These are phyloP conservation scores for Stegophylla sp. DNA, from an alignment of 2,888 invertebrate genomes.

Conservation along the genomic window DNA sequence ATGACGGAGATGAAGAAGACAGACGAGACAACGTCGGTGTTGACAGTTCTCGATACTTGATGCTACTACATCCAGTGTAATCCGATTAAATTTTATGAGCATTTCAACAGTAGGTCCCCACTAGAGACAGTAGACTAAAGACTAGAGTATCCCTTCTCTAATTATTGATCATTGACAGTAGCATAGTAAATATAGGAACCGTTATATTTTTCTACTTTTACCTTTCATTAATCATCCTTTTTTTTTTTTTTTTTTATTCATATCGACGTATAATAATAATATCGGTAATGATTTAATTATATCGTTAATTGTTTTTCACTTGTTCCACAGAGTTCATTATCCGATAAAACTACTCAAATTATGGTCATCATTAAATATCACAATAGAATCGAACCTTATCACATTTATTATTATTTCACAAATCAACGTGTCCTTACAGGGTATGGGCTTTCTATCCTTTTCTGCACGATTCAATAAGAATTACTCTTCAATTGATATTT, in stretches of 20 bases:
- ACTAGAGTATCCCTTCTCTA: slow-evolving; percentile 37
- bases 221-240: slow-evolving; percentile 38
- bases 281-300: too few relatives aligned
- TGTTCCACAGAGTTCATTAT: too few relatives aligned
- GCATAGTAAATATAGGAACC: slow-evolving; percentile 22
- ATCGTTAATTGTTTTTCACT: neutral
- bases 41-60: slow-evolving; percentile 28
- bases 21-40: slow-evolving; percentile 2
- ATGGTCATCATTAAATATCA: too few relatives aligned
- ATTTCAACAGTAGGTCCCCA: slow-evolving; percentile 35
- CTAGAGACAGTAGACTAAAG: slow-evolving; percentile 26
- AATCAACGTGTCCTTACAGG: too few relatives aligned
- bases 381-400: too few relatives aligned
- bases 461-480: too few relatives aligned
- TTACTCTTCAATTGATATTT: too few relatives aligned
- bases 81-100: slow-evolving; percentile 40
- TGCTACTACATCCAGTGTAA: slow-evolving; percentile 38
- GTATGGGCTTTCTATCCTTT: too few relatives aligned
- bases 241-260: neutral
- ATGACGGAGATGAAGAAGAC: neutral
- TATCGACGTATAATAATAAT: too few relatives aligned
- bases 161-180: slow-evolving; percentile 20
- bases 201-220: slow-evolving; percentile 43
- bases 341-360: too few relatives aligned
- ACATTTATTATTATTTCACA: too few relatives aligned